Percentiles rank a stretch among this genome's conserved stretches.
phyloP scores from a whole-genome alignment of 2,888 invertebrate genomes.

The Xiphydria camelus region DNA sequence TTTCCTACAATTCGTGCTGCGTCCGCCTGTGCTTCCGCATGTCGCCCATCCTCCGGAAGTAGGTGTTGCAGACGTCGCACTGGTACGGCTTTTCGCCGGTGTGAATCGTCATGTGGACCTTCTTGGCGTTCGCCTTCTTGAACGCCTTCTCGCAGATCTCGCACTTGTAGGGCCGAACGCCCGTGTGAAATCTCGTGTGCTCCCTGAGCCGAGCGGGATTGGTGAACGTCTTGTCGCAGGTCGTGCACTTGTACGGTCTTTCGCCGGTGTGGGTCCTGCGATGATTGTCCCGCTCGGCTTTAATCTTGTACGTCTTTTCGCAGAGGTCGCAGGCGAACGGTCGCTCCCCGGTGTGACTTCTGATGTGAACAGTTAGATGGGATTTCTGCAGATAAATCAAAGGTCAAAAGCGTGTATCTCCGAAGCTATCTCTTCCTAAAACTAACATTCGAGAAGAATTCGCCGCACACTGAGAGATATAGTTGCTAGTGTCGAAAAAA shows the following conservation, averaged over 20 bases:
- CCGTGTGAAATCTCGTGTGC: conserved; percentile 30
- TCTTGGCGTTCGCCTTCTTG: conserved; percentile 22
- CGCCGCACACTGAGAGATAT: no score
- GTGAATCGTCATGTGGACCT: conserved; percentile 25
- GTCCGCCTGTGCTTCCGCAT: conserved; percentile 21
- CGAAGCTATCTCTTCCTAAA: background rate
- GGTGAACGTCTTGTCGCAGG: conserved; percentile 16
- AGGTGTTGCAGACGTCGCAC: conserved; percentile 16
- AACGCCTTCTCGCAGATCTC: conserved; percentile 24
- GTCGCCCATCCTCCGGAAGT: conserved; percentile 17
- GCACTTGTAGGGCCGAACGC: conserved; percentile 27
- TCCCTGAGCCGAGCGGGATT: conserved; percentile 18
- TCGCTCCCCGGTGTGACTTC: conserved; percentile 18
- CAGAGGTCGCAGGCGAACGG: conserved; percentile 15
- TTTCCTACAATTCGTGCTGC: conserved; percentile 4
- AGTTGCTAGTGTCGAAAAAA: no score
- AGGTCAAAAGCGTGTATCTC: background rate
- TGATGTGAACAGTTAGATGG: conserved; percentile 15
- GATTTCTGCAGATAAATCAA: conserved; percentile 16
- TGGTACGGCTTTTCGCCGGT: conserved; percentile 24
- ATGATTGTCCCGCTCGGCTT: conserved; percentile 19
- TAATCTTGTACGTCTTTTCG: conserved; percentile 16
- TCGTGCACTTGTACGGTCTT: conserved; percentile 15
- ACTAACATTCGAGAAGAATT: no score
- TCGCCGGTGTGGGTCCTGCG: conserved; percentile 14